Conservation (phyloP, 2,797 vertebrate species). For the Macropodus opercularis region DNA sequence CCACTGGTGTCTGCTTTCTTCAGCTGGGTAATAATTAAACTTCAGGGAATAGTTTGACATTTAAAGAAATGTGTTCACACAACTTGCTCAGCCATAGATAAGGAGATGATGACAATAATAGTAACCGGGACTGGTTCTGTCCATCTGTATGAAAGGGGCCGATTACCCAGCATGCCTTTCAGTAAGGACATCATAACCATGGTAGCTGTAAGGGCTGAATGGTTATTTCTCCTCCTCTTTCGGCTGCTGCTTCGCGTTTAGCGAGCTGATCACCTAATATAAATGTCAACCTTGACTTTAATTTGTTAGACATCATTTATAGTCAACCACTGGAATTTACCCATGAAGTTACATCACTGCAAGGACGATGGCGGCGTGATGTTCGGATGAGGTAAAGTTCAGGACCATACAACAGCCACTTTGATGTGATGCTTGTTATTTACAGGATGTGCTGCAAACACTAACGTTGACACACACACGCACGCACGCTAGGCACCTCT, state of each 20-base stretch:
- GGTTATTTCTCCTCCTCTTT: no score
- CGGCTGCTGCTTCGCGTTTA: neutral
- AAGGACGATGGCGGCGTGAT: conserved; percentile 11
- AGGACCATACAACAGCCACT: conserved; percentile 29
- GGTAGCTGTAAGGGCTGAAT: no score
- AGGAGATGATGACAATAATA: neutral
- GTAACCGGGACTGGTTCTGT: neutral
- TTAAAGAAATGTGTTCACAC: neutral
- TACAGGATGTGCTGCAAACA: conserved; percentile 63
- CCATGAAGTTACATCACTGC: neutral
- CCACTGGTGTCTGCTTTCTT: neutral
- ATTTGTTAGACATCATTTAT: neutral
- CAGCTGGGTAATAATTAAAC: neutral
- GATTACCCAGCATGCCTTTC: no score
- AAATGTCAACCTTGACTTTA: neutral
- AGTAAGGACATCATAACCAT: no score
- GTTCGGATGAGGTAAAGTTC: conserved; percentile 27
- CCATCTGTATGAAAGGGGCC: neutral
- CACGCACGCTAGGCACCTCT: conserved; percentile 46
- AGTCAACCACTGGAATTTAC: neutral
- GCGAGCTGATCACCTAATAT: neutral
- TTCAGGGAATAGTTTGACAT: neutral
- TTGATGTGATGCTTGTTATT: conserved; percentile 63
- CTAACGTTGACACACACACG: conserved; percentile 45
- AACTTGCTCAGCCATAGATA: neutral